Conservation (phyloP, 1,140 invertebrate species). For the Paracyclopina nana region DNA sequence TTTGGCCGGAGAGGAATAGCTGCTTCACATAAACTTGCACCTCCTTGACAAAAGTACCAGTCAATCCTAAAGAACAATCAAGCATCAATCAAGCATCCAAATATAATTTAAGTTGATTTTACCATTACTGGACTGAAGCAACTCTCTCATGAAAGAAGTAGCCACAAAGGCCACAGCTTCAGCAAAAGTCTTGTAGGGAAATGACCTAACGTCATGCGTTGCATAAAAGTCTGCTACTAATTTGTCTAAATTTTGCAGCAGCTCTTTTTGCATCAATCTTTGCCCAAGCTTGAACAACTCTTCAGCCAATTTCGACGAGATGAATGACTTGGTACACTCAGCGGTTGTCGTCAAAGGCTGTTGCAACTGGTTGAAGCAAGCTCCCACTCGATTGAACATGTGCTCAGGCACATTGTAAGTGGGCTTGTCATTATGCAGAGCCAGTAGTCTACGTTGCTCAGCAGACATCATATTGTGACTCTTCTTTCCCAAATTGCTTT, state of each 20-base stretch:
- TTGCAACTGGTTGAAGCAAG: conserved; percentile 42
- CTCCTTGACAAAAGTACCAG: conserved; percentile 71
- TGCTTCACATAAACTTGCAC: conserved; percentile 75
- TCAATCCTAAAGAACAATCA: conserved; percentile 40
- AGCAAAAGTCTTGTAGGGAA: conserved; percentile 75
- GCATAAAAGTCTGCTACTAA: conserved; percentile 45
- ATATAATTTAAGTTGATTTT: conserved; percentile 11
- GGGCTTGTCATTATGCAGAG: too few species aligned
- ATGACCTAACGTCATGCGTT: conserved; percentile 29
- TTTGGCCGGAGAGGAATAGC: conserved; percentile 75
- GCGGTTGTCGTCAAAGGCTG: conserved; percentile 11
- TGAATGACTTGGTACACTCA: background rate
- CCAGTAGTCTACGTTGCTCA: conserved; percentile 24
- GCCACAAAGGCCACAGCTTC: conserved; percentile 84
- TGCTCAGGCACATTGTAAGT: conserved; percentile 61
- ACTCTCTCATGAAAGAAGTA: conserved; percentile 70
- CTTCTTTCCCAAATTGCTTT: conserved; percentile 1
- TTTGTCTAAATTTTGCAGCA: conserved; percentile 45
- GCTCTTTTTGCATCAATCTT: conserved; percentile 37
- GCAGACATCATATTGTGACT: conserved; percentile 19
- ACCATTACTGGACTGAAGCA: conserved; percentile 66
- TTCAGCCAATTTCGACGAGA: background rate
- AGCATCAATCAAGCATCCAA: background rate
- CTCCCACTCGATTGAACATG: conserved; percentile 78
- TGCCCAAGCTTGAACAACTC: conserved; percentile 34